phyloP scores from a whole-genome alignment of 35 echinoderm and acorn worm genomes.

The Heliocidaris erythrogramma region DNA sequence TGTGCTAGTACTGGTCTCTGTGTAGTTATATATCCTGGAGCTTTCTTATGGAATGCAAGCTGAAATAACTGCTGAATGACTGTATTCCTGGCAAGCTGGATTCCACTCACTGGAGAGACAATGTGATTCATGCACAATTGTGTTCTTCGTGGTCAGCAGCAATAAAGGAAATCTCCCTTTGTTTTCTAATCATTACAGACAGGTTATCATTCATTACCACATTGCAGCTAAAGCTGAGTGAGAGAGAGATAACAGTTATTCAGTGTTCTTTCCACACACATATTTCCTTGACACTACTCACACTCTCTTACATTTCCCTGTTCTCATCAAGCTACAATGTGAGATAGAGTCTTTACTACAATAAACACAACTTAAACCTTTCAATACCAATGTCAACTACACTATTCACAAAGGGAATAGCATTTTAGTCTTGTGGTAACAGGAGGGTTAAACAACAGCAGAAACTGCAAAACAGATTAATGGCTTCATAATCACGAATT shows the following conservation, averaged over 20 bases:
- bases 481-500: not conserved
- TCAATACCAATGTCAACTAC: no score
- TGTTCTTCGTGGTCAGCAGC: not conserved
- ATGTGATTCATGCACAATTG: not conserved
- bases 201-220: slow-evolving; percentile 11
- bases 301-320: no score
- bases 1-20: not conserved
- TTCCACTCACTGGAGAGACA: not conserved
- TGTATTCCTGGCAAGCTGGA: not conserved
- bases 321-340: no score
- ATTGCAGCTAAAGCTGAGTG: not conserved
- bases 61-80: not conserved
- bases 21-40: not conserved
- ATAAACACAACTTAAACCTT: not conserved
- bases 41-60: not conserved
- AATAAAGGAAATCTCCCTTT: not conserved
- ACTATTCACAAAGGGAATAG: not conserved
- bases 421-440: no score
- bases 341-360: not conserved
- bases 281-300: no score
- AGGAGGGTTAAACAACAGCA: not conserved
- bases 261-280: no score
- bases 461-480: not conserved
- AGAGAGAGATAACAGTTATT: not conserved
- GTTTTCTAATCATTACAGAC: not conserved